Base-by-base conservation (phyloP, 2,888 invertebrate genomes). In the Scaptomyza cyrtandrae region DNA sequence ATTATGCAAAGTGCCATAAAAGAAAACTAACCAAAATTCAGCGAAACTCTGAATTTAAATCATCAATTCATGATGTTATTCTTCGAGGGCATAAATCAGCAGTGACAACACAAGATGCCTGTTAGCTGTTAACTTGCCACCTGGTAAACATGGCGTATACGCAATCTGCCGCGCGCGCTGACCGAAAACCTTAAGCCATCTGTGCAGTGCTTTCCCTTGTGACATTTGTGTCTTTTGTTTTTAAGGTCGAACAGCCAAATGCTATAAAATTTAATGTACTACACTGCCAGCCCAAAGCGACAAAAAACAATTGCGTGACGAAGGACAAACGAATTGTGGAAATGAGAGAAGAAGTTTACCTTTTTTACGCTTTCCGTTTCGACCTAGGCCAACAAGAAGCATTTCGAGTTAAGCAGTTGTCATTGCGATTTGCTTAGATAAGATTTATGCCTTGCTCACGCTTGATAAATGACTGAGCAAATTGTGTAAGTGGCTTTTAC, bases 221-320 rank as follows among this genome's bases (percentile, higher is more conserved):
- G 69, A 73, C 78, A 84, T 78, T 80, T 78, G 75, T 65, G 80
- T 75, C 88, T 71, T 81, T 87, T 87, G 82, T 82, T 82, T 85
- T 66, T 33, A 85, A 73, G 62, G 83, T 69, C 81, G 54, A 62
- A 73, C 78, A 75, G 81, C 67, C 75, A 64, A 82, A 72, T 64
- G 84, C 87, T 78, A 86, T 82, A 80, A 86, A 86, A 77, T 86
- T 75, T 82, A 88, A 86, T 83, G 80, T 66, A 88, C 85, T 83
- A 72, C 62, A 67, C 43, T 70, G 63, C 46, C 63, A 29, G 16
- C 56, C 9, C 9, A 14, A 39, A 39, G 14, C 50, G 39, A 49
- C 53, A 55, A 14, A 52, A 45, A 45, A 65, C 65, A 81, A 70
- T 85, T 74, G 79, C 67, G 79, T 72, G 79, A 61, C 71, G 41